Percentiles rank a stretch among this genome's conserved stretches.
Conservation (phyloP, 1,140 invertebrate genomes). For the Ceratina japonica region DNA sequence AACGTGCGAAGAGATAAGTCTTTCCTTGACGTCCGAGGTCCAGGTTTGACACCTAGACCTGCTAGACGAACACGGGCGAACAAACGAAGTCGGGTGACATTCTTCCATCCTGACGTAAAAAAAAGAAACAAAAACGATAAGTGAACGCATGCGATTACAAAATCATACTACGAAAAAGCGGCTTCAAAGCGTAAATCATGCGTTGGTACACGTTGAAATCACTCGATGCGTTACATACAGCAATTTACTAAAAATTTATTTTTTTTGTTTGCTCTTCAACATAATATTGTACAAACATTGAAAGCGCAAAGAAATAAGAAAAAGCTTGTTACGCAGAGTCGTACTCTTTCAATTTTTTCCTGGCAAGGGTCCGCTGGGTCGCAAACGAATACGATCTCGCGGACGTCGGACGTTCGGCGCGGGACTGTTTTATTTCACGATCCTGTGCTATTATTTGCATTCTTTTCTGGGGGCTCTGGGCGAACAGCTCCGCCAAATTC, state of each 20-base stretch:
- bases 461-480: slow-evolving; percentile 67
- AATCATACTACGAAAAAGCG: not conserved
- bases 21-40: slow-evolving; percentile 73
- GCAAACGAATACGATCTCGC: slow-evolving; percentile 78
- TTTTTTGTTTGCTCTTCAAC: no score
- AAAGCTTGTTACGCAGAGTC: slow-evolving; percentile 62
- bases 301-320: slow-evolving; percentile 10
- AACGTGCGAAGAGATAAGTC: slow-evolving; percentile 65
- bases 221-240: no score
- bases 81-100: slow-evolving; percentile 48
- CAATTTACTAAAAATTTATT: no score
- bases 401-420: slow-evolving; percentile 73
- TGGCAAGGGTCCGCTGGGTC: slow-evolving; percentile 76
- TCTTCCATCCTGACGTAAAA: slow-evolving; percentile 51
- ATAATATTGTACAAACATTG: slow-evolving; percentile 17
- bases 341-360: slow-evolving; percentile 78
- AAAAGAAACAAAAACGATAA: slow-evolving; percentile 18
- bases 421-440: slow-evolving; percentile 73
- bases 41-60: slow-evolving; percentile 77
- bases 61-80: slow-evolving; percentile 63
- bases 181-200: not conserved
- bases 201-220: not conserved
- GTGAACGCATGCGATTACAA: not conserved
- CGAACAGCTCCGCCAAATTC: slow-evolving; percentile 76
- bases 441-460: slow-evolving; percentile 77